Conservation (phyloP, 1,140 invertebrate species). For the Rhagoletis zephyria region DNA sequence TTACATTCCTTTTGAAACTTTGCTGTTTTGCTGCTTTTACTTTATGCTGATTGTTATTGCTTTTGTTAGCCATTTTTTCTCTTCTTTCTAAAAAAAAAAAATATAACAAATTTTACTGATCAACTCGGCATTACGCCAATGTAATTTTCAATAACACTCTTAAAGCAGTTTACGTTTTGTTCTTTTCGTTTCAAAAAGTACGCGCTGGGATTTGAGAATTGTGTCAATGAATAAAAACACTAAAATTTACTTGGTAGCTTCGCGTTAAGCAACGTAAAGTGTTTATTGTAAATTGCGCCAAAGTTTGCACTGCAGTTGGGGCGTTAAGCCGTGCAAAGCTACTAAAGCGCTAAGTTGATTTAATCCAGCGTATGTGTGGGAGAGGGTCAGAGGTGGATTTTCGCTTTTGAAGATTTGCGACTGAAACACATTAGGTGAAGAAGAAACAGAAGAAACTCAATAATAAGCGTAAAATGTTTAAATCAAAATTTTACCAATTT, state of each 20-base stretch:
- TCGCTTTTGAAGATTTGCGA: neutral
- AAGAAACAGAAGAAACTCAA: too few species aligned
- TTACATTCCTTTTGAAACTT: neutral
- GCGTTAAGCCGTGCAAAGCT: neutral
- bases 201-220: neutral
- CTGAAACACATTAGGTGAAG: neutral
- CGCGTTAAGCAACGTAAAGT: neutral
- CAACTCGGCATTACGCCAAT: neutral
- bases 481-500: too few species aligned
- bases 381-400: neutral
- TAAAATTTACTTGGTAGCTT: neutral
- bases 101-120: neutral
- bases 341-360: conserved; percentile 14
- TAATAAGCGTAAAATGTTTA: too few species aligned
- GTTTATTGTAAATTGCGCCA: conserved; percentile 2
- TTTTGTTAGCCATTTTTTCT: conserved; percentile 13
- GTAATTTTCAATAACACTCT: neutral
- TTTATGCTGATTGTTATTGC: neutral
- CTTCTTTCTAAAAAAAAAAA: too few species aligned
- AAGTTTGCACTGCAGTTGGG: neutral
- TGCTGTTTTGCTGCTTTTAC: neutral
- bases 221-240: neutral
- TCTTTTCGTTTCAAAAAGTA: neutral
- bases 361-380: neutral
- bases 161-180: neutral